Conservation (phyloP, 1,140 invertebrate species). For the Bombus confusus region DNA sequence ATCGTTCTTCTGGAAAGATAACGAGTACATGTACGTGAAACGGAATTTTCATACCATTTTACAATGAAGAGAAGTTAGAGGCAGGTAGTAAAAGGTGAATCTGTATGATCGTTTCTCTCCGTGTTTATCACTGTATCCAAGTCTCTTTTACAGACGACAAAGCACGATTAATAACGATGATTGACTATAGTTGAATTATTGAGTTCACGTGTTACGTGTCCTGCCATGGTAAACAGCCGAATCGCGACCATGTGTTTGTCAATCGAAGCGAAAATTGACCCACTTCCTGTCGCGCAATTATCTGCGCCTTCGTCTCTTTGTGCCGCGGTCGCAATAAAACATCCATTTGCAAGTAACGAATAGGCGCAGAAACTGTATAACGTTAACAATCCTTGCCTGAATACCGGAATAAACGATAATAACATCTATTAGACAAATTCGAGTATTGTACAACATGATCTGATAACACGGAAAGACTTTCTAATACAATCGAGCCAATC, state of each 20-base stretch:
- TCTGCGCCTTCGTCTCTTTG: conserved; percentile 38
- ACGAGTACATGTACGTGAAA: neutral
- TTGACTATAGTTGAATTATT: conserved; percentile 27
- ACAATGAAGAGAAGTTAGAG: neutral
- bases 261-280: conserved; percentile 47
- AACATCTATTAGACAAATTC: neutral
- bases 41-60: neutral
- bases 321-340: conserved; percentile 41
- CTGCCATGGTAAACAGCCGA: conserved; percentile 28
- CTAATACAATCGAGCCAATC: too few relatives aligned
- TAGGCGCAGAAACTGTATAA: conserved; percentile 6
- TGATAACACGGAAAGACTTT: too few relatives aligned
- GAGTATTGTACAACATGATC: too few relatives aligned
- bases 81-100: neutral
- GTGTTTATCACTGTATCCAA: neutral
- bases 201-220: neutral
- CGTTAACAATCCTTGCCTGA: neutral
- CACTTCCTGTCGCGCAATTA: conserved; percentile 40
- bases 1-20: neutral
- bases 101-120: neutral
- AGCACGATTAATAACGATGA: conserved; percentile 40
- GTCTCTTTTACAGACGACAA: conserved; percentile 3
- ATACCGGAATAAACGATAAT: neutral
- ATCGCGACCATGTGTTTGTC: conserved; percentile 32
- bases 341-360: conserved; percentile 21